These are phyloP conservation scores for Amyelois transitella DNA, from an alignment of 1,140 invertebrate genomes.

Conservation along the genomic window DNA sequence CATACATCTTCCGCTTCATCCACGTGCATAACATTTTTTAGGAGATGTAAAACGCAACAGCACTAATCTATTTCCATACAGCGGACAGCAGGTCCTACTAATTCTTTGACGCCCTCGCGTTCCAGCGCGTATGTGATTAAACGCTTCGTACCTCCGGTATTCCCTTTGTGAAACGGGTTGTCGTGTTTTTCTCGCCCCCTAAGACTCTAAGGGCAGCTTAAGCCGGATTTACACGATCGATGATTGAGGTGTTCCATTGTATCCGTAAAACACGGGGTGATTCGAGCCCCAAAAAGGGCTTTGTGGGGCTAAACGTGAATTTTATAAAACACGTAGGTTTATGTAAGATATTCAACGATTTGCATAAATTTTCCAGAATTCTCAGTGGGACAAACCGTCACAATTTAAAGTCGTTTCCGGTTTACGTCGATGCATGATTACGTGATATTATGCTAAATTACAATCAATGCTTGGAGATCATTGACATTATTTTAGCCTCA, in stretches of 20 bases:
- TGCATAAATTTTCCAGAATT: background rate
- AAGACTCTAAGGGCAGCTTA: constrained; percentile 38
- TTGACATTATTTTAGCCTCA: too few relatives aligned
- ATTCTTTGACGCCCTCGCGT: constrained; percentile 13
- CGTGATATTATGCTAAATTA: too few relatives aligned
- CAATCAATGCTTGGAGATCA: too few relatives aligned
- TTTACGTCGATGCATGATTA: too few relatives aligned
- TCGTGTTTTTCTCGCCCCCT: constrained; percentile 31
- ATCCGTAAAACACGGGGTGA: constrained; percentile 1
- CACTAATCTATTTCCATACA: background rate
- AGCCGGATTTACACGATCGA: constrained; percentile 45
- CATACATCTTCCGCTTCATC: too few relatives aligned
- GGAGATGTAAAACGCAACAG: too few relatives aligned
- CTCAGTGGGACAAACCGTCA: background rate
- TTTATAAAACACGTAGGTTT: background rate
- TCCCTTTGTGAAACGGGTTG: constrained; percentile 45
- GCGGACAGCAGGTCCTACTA: background rate
- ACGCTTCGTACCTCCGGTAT: constrained; percentile 30
- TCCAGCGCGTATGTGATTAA: constrained; percentile 30
- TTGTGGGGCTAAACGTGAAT: background rate
- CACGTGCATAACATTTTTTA: too few relatives aligned
- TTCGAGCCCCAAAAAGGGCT: background rate
- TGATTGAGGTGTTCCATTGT: constrained; percentile 32
- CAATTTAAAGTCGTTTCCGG: too few relatives aligned
- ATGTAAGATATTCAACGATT: background rate